Conservation (phyloP, 2,797 vertebrate species). For the Chromobotia macracanthus region DNA sequence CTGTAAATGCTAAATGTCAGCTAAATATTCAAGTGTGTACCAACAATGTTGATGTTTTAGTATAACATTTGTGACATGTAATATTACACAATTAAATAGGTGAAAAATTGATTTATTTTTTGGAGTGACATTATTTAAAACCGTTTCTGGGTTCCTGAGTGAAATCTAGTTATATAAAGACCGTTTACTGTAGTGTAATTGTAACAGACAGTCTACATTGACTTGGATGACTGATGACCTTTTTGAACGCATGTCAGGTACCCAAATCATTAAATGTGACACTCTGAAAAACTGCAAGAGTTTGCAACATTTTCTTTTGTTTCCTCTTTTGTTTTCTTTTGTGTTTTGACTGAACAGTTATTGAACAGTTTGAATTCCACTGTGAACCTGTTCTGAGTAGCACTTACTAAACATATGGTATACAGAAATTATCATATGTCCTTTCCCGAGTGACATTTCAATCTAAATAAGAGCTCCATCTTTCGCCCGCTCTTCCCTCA, state of each 20-base stretch:
- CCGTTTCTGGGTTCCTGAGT: neutral
- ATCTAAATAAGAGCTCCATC: slow-evolving; percentile 45
- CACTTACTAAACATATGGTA: slow-evolving; percentile 38
- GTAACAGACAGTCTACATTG: neutral
- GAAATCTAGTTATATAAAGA: neutral
- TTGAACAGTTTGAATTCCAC: slow-evolving; percentile 14
- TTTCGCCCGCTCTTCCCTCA: slow-evolving; percentile 41
- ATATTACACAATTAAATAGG: too few species aligned
- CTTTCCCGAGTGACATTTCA: slow-evolving; percentile 48
- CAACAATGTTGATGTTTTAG: neutral
- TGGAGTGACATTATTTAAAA: neutral
- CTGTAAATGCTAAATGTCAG: too few species aligned
- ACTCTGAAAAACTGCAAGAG: neutral
- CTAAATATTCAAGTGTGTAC: too few species aligned
- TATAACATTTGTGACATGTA: neutral
- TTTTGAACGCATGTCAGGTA: neutral
- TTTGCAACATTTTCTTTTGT: neutral
- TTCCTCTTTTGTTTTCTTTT: too few species aligned
- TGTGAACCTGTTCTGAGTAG: slow-evolving; percentile 37
- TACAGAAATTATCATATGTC: slow-evolving; percentile 44
- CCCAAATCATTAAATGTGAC: neutral
- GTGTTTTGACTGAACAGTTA: slow-evolving; percentile 18
- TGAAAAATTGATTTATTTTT: too few species aligned
- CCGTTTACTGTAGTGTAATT: neutral
- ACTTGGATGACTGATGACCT: neutral